Percentiles rank a stretch among this genome's conserved stretches.
phyloP scores from a whole-genome alignment of 2,113 vertebrate species.

The Oophaga pumilio region DNA sequence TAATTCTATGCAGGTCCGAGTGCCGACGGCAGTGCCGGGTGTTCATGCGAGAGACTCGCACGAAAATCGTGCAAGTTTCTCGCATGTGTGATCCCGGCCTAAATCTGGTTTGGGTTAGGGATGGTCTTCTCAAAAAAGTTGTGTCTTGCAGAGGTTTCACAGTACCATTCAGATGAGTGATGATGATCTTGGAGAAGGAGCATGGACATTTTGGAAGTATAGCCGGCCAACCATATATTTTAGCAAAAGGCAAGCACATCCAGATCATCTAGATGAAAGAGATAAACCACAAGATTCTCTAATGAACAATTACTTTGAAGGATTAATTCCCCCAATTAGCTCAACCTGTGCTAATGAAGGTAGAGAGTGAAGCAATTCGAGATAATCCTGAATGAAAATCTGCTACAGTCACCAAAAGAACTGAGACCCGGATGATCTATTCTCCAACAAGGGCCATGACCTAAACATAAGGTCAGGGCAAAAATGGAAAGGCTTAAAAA shows the following conservation, averaged over 20 bases:
- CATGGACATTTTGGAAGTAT: not conserved
- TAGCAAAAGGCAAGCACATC: not conserved
- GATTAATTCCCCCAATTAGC: not conserved
- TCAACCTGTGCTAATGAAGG: not conserved
- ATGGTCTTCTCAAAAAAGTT: no score
- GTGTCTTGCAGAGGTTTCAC: no score
- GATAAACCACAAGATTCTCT: not conserved
- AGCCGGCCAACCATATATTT: not conserved
- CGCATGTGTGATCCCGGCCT: no score
- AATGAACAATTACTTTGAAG: not conserved
- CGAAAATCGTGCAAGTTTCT: no score
- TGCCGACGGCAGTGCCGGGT: no score
- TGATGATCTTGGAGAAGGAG: not conserved
- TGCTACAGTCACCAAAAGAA: not conserved
- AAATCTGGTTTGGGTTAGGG: no score
- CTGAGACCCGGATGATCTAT: not conserved
- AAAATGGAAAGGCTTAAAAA: not conserved
- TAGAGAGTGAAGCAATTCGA: not conserved
- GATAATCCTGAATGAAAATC: not conserved
- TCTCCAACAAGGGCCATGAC: not conserved
- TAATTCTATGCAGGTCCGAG: no score
- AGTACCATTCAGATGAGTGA: not conserved
- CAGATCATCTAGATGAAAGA: not conserved
- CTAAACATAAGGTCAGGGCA: not conserved
- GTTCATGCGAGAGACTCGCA: no score